Conservation (phyloP, 64 coral and sea anemone species). For the Hydrozoanthus tunicans region DNA sequence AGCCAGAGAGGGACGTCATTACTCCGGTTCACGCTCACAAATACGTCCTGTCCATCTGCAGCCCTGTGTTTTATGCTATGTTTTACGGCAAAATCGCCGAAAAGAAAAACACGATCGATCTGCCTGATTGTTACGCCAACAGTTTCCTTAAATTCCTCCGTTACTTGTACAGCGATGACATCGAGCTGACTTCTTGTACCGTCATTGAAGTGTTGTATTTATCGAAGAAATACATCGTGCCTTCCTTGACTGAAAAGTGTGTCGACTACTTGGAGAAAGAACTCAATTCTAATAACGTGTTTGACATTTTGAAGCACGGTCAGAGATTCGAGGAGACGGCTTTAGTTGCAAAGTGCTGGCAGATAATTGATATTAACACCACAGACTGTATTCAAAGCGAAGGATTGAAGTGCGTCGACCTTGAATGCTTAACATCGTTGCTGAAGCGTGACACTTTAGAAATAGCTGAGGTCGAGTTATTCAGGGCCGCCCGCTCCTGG, state of each 20-base stretch:
- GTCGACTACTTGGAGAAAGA: slow-evolving; percentile 24
- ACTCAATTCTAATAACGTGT: slow-evolving; percentile 51
- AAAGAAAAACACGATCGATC: slow-evolving; percentile 47
- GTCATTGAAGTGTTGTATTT: slow-evolving; percentile 65
- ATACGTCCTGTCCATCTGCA: slow-evolving; percentile 50
- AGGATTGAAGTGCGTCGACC: slow-evolving; percentile 30
- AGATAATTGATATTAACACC: slow-evolving; percentile 45
- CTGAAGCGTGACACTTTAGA: slow-evolving; percentile 64
- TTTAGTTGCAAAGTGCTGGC: slow-evolving; percentile 58
- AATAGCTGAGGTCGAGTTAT: slow-evolving; percentile 44
- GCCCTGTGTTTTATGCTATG: slow-evolving; percentile 62
- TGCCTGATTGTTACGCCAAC: slow-evolving; percentile 57
- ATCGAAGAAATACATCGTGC: slow-evolving; percentile 69
- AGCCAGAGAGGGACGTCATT: neutral
- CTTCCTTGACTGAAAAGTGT: slow-evolving; percentile 50
- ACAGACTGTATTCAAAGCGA: slow-evolving; percentile 31
- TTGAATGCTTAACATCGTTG: slow-evolving; percentile 34
- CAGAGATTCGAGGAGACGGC: slow-evolving; percentile 54
- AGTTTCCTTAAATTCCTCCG: slow-evolving; percentile 62
- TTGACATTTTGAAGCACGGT: slow-evolving; percentile 42
- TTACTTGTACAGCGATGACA: slow-evolving; percentile 65
- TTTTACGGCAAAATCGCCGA: slow-evolving; percentile 59
- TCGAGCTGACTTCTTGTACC: slow-evolving; percentile 23
- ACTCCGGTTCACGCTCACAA: slow-evolving; percentile 33
- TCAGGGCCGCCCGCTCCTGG: slow-evolving; percentile 48